Conservation (phyloP, 2,113 vertebrate species). For the Aramus guarauna region DNA sequence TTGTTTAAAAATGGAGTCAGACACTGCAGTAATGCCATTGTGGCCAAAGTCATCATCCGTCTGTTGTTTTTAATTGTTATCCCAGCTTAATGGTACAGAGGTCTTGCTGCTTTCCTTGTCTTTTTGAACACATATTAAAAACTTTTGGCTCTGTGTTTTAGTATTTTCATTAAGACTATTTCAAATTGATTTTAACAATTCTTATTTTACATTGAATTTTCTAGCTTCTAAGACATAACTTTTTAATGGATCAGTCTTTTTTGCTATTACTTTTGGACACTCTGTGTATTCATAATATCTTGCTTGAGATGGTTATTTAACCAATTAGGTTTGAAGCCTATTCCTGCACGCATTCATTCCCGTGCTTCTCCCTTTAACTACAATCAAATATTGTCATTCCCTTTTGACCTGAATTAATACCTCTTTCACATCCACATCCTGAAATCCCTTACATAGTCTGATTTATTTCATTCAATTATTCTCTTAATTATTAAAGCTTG, state of each 20-base stretch:
- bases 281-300: not conserved
- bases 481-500: not conserved
- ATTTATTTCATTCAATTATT: not conserved
- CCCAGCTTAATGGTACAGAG: not conserved
- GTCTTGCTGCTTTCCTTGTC: not conserved
- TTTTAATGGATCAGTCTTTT: not conserved
- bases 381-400: not conserved
- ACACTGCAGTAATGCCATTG: not conserved
- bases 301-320: not conserved
- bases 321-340: not conserved
- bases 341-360: not conserved
- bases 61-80: not conserved
- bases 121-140: not conserved
- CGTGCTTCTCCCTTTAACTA: not conserved
- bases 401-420: not conserved
- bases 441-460: not conserved
- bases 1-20: not conserved
- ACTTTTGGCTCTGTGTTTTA: not conserved
- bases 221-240: not conserved
- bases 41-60: not conserved
- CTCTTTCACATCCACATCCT: not conserved
- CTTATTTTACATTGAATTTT: not conserved
- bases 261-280: not conserved
- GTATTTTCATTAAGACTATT: not conserved
- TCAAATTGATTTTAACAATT: not conserved